phyloP scores from a whole-genome alignment of 2,113 vertebrate species.

The Nipponia nippon region DNA sequence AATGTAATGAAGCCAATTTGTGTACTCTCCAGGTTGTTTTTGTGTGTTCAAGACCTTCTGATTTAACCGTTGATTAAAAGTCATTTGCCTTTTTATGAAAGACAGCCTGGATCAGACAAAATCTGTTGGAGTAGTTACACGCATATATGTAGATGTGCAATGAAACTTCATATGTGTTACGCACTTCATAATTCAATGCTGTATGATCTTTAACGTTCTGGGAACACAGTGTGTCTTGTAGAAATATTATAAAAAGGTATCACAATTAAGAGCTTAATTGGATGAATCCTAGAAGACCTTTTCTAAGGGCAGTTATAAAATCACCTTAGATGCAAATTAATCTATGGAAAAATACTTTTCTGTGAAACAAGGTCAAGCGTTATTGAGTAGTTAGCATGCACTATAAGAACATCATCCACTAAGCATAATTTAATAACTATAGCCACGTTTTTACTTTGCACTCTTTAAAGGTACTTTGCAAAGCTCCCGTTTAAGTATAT shows the following conservation, averaged over 20 bases:
- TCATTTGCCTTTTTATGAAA: background rate
- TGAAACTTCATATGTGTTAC: background rate
- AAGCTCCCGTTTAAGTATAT: background rate
- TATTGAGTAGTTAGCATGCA: background rate
- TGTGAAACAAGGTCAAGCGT: background rate
- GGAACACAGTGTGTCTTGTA: background rate
- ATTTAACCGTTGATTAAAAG: background rate
- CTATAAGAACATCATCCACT: background rate
- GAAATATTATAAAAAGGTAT: background rate
- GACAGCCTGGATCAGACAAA: background rate
- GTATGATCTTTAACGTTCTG: background rate
- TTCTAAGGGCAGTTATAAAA: background rate
- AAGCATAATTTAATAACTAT: background rate
- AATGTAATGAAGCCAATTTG: background rate
- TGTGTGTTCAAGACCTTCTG: background rate
- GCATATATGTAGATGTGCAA: background rate
- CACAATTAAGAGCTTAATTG: background rate
- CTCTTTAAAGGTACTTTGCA: background rate
- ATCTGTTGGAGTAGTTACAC: background rate
- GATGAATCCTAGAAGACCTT: background rate
- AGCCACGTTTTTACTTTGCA: background rate
- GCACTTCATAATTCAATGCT: background rate
- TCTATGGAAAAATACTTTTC: background rate
- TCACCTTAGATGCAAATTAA: background rate
- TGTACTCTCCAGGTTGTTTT: background rate